Conservation (phyloP, 2,113 vertebrate species). For the Phocoena sinus region DNA sequence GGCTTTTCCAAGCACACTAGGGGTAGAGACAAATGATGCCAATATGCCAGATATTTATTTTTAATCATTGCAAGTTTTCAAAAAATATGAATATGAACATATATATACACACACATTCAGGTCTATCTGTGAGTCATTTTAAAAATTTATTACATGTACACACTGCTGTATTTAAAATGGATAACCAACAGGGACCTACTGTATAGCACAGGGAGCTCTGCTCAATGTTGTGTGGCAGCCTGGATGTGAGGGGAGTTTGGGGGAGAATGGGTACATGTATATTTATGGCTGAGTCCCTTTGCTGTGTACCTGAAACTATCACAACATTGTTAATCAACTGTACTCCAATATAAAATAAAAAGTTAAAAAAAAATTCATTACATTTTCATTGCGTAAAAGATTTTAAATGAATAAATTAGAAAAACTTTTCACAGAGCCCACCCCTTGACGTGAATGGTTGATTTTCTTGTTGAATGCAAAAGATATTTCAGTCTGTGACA, state of each 20-base stretch:
- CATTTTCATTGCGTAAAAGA: conserved; percentile 1
- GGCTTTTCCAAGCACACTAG: neutral
- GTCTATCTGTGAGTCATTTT: neutral
- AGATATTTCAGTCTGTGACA: neutral
- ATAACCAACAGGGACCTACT: too few species aligned
- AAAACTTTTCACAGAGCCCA: neutral
- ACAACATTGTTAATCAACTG: too few species aligned
- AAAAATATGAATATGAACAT: neutral
- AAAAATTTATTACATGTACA: neutral
- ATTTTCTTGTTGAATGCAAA: neutral
- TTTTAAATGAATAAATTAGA: neutral
- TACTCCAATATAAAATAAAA: too few species aligned
- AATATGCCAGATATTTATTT: neutral
- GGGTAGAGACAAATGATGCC: neutral
- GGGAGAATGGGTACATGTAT: too few species aligned
- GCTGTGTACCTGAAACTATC: too few species aligned
- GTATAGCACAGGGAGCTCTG: too few species aligned
- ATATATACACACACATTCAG: neutral
- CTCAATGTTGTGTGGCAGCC: too few species aligned
- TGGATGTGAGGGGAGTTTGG: too few species aligned
- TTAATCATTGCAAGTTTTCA: neutral
- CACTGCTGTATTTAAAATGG: too few species aligned
- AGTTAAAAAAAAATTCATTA: neutral
- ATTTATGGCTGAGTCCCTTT: too few species aligned
- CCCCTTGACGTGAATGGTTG: neutral